These are phyloP conservation scores for Apoda limacodes DNA, from an alignment of 2,888 invertebrate genomes.

Conservation along the genomic window DNA sequence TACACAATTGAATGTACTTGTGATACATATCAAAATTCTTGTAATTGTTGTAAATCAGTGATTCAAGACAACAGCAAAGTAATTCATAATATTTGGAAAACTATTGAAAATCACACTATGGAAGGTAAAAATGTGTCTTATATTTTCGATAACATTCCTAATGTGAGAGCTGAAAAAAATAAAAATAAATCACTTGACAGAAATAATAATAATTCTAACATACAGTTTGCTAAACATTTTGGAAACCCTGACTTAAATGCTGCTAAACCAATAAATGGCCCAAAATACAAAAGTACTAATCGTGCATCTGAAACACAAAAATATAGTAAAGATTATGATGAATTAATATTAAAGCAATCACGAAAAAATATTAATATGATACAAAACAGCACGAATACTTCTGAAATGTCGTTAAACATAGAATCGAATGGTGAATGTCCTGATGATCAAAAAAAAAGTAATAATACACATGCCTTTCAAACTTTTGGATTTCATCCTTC, in stretches of 20 bases:
- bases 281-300: too few species aligned
- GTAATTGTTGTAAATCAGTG: constrained; percentile 38
- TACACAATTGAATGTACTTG: constrained; percentile 43
- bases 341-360: constrained; percentile 29
- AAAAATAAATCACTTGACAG: constrained; percentile 1
- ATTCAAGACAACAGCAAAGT: constrained; percentile 25
- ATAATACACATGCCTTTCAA: too few species aligned
- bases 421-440: too few species aligned
- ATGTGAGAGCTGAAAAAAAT: constrained; percentile 12
- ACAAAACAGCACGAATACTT: too few species aligned
- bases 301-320: constrained; percentile 24
- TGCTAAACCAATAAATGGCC: too few species aligned
- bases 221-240: too few species aligned
- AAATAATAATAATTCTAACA: too few species aligned
- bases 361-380: constrained; percentile 18
- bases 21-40: constrained; percentile 28
- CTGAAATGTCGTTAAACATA: too few species aligned
- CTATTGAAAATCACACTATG: constrained; percentile 21
- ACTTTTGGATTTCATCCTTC: too few species aligned
- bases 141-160: constrained; percentile 28
- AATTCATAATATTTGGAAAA: constrained; percentile 32
- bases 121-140: constrained; percentile 29
- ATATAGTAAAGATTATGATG: constrained; percentile 18
- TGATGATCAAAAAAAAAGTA: too few species aligned
- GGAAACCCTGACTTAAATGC: too few species aligned